Evolutionary conservation across 2,113 vertebrate species (phyloP), one percentile per base, ranked within the genome.

Genomic region (Caranx melampygus): DNA sequence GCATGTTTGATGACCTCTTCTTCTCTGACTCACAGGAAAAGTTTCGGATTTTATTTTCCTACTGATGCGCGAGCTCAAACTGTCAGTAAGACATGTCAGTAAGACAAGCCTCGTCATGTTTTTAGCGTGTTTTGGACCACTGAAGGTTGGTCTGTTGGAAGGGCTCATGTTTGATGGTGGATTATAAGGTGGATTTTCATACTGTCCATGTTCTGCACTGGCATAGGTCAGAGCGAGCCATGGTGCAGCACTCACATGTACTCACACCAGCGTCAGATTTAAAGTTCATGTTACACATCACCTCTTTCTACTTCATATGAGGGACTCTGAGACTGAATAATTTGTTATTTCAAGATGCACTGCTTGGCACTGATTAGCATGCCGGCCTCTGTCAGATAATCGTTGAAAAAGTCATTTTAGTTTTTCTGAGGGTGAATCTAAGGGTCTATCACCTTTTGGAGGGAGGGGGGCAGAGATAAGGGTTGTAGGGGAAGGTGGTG

Each of bases 21-120:
- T 54, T 10, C 35, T 72, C 70, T 59, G 20, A 61, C 54, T 18
- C 42, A 66, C 54, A 62, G 14, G 55, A 71, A 62, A 78, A 58
- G 26, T 3, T n/a, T 35, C 9, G 16, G 45, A 58, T 63, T 66
- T 68, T 18, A 70, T 63, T 78, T 77, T 45, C 60, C 26, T 73
- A 79, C 61, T 78, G 62, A 75, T 65, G 62, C 57, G 42, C 71
- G 66, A 83, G 81, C 58, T 75, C 70, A 60, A 81, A 63, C 44
- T 40, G 68, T 73, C 63, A 60, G n/a, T n/a, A n/a, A n/a, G 15
- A 72, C 21, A 55, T 31, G 42, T 14, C 54, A 78, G 52, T 72
- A 42, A 34, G 55, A 81, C 42, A 11, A 78, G 21, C 51, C 34
- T 37, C 20, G 35, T 78, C 58, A 31, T 63, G 62, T 45, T 73